These are phyloP conservation scores for Mamestra configurata DNA, from an alignment of 1,140 invertebrate genomes.

Conservation along the genomic window DNA sequence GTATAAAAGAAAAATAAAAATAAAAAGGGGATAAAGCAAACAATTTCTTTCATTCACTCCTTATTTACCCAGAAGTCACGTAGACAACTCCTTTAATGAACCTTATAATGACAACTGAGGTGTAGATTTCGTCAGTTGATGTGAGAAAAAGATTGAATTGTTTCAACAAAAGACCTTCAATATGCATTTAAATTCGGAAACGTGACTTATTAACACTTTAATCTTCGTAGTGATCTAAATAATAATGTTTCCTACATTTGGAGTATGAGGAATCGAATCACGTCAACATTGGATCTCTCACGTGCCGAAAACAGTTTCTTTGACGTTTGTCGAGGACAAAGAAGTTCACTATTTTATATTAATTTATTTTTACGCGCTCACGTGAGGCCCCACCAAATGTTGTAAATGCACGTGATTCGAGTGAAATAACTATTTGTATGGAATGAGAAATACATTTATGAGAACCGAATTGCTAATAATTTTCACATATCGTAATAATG, in stretches of 20 bases:
- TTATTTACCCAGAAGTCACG: not conserved
- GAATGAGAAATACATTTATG: not conserved
- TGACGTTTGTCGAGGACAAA: slow-evolving; percentile 6
- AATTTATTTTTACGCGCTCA: not conserved
- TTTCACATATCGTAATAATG: not conserved
- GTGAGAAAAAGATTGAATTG: not conserved
- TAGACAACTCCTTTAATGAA: not conserved
- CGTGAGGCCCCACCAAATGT: not conserved
- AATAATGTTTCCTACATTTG: slow-evolving; percentile 23
- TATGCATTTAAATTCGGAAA: slow-evolving; percentile 28
- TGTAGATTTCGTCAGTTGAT: not conserved
- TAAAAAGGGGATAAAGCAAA: slow-evolving; percentile 21
- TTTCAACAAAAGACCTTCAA: not conserved
- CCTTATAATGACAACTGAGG: not conserved
- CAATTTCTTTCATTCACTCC: not conserved
- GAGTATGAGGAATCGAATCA: slow-evolving; percentile 18
- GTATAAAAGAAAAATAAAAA: slow-evolving; percentile 6
- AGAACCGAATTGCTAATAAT: not conserved
- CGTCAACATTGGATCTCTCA: not conserved
- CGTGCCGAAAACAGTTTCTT: slow-evolving; percentile 29
- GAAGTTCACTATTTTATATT: slow-evolving; percentile 3
- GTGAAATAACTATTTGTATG: slow-evolving; percentile 3
- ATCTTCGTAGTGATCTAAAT: slow-evolving; percentile 32
- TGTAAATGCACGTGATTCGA: slow-evolving; percentile 4
- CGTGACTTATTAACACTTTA: slow-evolving; percentile 38